Conservation (phyloP, 2,797 vertebrate genomes). For the Lycodopsis pacificus region DNA sequence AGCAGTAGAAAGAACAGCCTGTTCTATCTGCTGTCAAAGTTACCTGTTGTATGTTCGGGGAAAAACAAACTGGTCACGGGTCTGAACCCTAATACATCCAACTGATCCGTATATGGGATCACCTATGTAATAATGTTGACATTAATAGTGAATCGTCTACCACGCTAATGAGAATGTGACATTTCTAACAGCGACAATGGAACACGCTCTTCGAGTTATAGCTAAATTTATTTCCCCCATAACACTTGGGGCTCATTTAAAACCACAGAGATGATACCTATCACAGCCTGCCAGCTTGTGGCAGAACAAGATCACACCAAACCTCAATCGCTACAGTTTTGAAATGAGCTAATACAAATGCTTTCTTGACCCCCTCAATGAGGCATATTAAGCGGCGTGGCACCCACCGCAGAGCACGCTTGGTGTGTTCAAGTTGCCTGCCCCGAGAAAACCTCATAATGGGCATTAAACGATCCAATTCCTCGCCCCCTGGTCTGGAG, state of each 20-base stretch:
- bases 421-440: slow-evolving; percentile 1
- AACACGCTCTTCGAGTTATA: not conserved
- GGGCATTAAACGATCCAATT: slow-evolving; percentile 27
- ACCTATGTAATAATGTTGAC: not conserved
- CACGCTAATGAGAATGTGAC: not conserved
- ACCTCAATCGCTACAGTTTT: slow-evolving; percentile 16
- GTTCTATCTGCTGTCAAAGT: slow-evolving; percentile 26
- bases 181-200: not conserved
- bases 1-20: slow-evolving; percentile 31
- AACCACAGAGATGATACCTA: slow-evolving; percentile 10
- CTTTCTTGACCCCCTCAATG: not conserved
- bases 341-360: slow-evolving; percentile 18
- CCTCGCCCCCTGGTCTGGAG: slow-evolving; percentile 29
- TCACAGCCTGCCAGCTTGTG: not conserved
- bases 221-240: not conserved
- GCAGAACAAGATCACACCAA: slow-evolving; percentile 8
- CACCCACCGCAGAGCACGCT: not conserved
- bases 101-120: not conserved
- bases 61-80: not conserved
- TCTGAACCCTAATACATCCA: not conserved
- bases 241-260: not conserved
- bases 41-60: slow-evolving; percentile 11
- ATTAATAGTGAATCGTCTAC: not conserved
- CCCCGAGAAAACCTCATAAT: slow-evolving; percentile 4
- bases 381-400: not conserved